Conservation (phyloP, 2,797 vertebrate genomes). For the Scolopax rusticola region DNA sequence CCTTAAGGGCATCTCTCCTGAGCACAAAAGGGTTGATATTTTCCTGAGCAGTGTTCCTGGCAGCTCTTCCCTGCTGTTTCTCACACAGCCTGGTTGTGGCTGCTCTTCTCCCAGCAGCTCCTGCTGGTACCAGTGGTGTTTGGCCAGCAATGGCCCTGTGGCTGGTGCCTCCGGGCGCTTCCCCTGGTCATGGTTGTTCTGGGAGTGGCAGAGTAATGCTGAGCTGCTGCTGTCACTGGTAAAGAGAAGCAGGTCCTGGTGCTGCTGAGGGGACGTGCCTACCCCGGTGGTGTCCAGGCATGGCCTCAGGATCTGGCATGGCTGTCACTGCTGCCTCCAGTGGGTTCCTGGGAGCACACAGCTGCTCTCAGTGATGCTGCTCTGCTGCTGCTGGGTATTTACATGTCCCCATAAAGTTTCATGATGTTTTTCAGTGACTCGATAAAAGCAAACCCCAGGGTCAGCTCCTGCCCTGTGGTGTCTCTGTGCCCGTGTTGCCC, state of each 20-base stretch:
- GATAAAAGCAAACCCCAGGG: neutral
- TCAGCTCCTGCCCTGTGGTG: neutral
- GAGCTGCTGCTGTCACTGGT: neutral
- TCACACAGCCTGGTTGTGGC: neutral
- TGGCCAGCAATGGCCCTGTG: neutral
- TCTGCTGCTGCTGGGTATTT: neutral
- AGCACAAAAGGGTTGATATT: fast-evolving
- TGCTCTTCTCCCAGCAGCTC: neutral
- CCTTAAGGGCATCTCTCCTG: neutral
- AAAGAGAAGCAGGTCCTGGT: neutral
- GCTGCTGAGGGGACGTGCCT: neutral
- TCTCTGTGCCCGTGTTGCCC: neutral
- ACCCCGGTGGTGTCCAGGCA: fast-evolving
- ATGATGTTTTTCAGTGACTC: neutral
- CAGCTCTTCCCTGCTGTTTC: neutral
- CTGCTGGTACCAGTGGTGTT: neutral
- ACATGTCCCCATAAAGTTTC: neutral
- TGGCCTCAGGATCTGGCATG: fast-evolving
- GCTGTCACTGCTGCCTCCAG: neutral
- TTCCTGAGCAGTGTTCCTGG: neutral
- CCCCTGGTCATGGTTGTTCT: neutral
- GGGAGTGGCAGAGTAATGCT: fast-evolving
- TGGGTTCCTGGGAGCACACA: neutral
- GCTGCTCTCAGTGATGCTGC: neutral
- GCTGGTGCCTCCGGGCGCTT: neutral